Percentiles rank a stretch among this genome's conserved stretches.
Conservation (phyloP, 2,797 vertebrate genomes). For the Argentina silus region DNA sequence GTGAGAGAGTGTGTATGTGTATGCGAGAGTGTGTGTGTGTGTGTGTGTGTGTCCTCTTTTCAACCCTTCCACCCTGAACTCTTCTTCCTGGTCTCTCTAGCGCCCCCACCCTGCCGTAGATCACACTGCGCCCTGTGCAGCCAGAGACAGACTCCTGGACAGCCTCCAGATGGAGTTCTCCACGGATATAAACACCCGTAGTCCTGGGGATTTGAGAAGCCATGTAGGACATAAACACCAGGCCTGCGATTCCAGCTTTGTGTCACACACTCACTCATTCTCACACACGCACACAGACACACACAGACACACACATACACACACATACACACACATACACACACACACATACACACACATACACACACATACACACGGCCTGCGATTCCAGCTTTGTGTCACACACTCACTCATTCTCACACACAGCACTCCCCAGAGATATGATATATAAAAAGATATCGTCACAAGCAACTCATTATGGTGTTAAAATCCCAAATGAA, state of each 20-base stretch:
- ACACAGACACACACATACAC: no score
- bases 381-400: slow-evolving; percentile 31
- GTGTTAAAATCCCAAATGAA: slow-evolving; percentile 30
- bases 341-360: no score
- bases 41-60: slow-evolving; percentile 5
- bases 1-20: slow-evolving; percentile 18
- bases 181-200: slow-evolving; percentile 73
- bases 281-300: neutral
- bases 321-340: no score
- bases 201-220: slow-evolving; percentile 53
- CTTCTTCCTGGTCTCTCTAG: no score
- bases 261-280: slow-evolving; percentile 1
- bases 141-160: slow-evolving; percentile 71
- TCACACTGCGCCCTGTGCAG: slow-evolving; percentile 3
- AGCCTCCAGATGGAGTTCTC: slow-evolving; percentile 72
- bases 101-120: neutral
- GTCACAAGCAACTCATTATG: slow-evolving; percentile 41
- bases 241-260: slow-evolving; percentile 28
- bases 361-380: slow-evolving; percentile 68
- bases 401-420: no score
- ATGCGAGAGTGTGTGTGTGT: slow-evolving; percentile 9
- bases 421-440: slow-evolving; percentile 26
- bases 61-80: neutral
- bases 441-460: slow-evolving; percentile 62
- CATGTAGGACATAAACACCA: slow-evolving; percentile 64